phyloP scores from a whole-genome alignment of 1,140 invertebrate genomes.

The Drosophila oshimai region DNA sequence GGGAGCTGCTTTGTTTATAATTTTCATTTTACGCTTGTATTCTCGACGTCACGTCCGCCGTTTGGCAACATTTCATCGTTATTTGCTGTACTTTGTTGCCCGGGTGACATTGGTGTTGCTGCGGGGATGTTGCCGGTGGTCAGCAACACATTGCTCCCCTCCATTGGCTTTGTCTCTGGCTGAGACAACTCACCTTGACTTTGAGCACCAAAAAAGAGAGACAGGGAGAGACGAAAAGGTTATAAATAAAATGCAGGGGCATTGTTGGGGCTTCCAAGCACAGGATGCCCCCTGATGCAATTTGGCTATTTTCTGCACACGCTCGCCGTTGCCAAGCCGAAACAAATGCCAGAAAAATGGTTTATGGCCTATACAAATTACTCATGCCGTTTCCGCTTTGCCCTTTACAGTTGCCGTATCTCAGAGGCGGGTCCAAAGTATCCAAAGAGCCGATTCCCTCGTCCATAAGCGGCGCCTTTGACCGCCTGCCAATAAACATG shows the following conservation, averaged over 20 bases:
- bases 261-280: constrained; percentile 29
- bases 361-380: constrained; percentile 34
- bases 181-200: constrained; percentile 30
- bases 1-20: constrained; percentile 31
- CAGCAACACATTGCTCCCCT: constrained; percentile 12
- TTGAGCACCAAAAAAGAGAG: constrained; percentile 10
- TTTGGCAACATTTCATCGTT: constrained; percentile 25
- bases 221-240: background rate
- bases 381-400: constrained; percentile 18
- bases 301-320: constrained; percentile 17
- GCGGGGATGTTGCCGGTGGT: constrained; percentile 12
- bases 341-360: background rate
- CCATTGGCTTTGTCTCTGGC: constrained; percentile 7
- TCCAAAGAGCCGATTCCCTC: constrained; percentile 3
- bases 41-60: constrained; percentile 34
- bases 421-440: constrained; percentile 31
- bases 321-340: constrained; percentile 16
- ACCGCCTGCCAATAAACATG: constrained; percentile 37
- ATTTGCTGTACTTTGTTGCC: background rate
- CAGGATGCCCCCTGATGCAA: constrained; percentile 32
- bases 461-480: constrained; percentile 32
- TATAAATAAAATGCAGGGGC: constrained; percentile 25
- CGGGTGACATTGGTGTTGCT: constrained; percentile 3
- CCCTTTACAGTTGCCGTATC: constrained; percentile 29
- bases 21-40: constrained; percentile 11